These are phyloP conservation scores for Scomber scombrus DNA, from an alignment of 2,113 vertebrate species.

Conservation along the genomic window DNA sequence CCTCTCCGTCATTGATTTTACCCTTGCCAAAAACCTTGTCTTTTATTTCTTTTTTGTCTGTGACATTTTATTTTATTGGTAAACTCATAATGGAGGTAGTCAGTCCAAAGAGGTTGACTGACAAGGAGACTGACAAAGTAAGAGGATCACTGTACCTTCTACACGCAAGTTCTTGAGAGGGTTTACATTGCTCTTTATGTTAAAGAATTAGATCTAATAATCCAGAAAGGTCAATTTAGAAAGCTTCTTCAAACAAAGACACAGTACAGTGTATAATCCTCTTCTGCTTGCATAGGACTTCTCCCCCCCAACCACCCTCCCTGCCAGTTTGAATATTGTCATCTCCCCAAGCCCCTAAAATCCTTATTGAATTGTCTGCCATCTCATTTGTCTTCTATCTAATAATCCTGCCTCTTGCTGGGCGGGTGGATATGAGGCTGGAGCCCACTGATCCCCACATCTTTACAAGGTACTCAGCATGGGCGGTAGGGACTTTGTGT, in stretches of 20 bases:
- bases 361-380: constrained; percentile 75
- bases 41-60: constrained; percentile 10
- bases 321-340: constrained; percentile 52
- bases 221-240: neutral
- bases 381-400: constrained; percentile 74
- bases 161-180: neutral
- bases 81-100: neutral
- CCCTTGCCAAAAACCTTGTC: neutral
- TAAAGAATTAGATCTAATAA: neutral
- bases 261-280: neutral
- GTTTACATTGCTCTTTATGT: neutral
- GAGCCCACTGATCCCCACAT: constrained; percentile 31
- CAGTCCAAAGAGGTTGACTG: neutral
- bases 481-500: constrained; percentile 64
- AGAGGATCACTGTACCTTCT: no score
- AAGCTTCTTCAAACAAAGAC: neutral
- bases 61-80: constrained; percentile 17
- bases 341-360: constrained; percentile 64
- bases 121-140: no score
- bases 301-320: neutral
- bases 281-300: neutral
- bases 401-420: constrained; percentile 70
- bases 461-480: constrained; percentile 57
- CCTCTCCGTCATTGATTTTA: neutral
- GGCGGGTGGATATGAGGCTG: constrained; percentile 41